These are phyloP conservation scores for Benthochromis sp. DNA, from an alignment of 2,113 vertebrate species.

Conservation along the genomic window DNA sequence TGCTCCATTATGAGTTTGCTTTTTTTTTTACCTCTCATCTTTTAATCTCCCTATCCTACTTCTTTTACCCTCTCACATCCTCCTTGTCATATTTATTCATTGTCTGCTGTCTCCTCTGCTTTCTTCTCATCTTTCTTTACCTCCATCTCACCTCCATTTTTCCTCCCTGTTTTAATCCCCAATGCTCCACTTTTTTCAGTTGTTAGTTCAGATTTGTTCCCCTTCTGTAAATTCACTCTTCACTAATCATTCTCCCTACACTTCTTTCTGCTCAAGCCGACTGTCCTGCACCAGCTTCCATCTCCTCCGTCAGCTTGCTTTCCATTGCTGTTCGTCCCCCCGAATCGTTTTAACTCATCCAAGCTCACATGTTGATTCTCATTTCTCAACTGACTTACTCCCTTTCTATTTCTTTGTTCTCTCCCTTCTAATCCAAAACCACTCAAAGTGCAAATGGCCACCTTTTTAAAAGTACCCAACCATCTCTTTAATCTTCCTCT, in stretches of 20 bases:
- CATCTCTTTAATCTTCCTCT: slow-evolving; percentile 3
- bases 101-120: not conserved
- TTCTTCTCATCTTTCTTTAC: not conserved
- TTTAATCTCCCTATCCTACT: not conserved
- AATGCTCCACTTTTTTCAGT: not conserved
- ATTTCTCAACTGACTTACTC: not conserved
- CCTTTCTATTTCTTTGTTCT: not conserved
- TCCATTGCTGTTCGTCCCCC: not conserved
- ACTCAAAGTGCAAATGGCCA: not conserved
- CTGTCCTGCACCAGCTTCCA: not conserved
- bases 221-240: not conserved
- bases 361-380: not conserved
- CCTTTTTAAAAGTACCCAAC: not conserved
- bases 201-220: not conserved
- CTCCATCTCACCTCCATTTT: not conserved
- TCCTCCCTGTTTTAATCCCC: not conserved
- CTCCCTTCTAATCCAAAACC: not conserved
- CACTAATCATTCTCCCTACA: not conserved
- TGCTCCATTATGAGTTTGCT: not conserved
- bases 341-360: not conserved
- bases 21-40: not conserved
- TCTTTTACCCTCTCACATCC: not conserved
- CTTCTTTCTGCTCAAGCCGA: not conserved
- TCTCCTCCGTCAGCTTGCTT: not conserved
- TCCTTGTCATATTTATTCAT: not conserved